A percentile compares a stretch with the other conserved stretches of the same genome.
Conservation (phyloP, 2,888 invertebrate species). For the Neoitamus cyanurus region DNA sequence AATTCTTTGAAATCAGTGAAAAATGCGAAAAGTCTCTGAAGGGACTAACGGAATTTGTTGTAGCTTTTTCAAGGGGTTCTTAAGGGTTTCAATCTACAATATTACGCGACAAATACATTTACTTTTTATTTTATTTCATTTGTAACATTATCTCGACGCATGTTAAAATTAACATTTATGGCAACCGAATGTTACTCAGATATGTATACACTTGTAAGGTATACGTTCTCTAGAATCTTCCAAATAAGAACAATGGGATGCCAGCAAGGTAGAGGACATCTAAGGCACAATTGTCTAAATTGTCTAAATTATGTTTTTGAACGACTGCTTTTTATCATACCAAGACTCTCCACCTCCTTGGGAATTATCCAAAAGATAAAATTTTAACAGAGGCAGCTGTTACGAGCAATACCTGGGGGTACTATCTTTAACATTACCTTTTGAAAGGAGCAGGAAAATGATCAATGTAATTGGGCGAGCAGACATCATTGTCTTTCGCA, state of each 20-base stretch:
- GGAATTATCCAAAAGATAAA: background rate
- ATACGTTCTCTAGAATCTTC: background rate
- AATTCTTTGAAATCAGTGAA: no score
- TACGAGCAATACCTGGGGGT: background rate
- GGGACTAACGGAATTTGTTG: no score
- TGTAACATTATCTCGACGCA: no score
- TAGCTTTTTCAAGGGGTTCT: no score
- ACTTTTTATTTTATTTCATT: background rate
- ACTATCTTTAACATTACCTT: background rate
- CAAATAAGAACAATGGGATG: background rate
- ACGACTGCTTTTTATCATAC: no score
- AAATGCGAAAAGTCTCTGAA: no score
- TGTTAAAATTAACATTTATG: background rate
- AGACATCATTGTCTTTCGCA: background rate
- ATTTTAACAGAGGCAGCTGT: background rate
- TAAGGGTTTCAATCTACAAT: no score
- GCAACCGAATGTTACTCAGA: background rate
- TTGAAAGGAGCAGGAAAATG: background rate
- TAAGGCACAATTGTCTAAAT: background rate
- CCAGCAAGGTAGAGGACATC: background rate
- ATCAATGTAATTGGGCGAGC: background rate
- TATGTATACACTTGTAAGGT: background rate
- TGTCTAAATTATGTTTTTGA: no score
- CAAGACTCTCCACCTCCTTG: background rate
- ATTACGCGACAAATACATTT: no score